A percentile compares a stretch with the other conserved stretches of the same genome.
phyloP scores from a whole-genome alignment of 2,888 invertebrate species.

The Globia sparganii region DNA sequence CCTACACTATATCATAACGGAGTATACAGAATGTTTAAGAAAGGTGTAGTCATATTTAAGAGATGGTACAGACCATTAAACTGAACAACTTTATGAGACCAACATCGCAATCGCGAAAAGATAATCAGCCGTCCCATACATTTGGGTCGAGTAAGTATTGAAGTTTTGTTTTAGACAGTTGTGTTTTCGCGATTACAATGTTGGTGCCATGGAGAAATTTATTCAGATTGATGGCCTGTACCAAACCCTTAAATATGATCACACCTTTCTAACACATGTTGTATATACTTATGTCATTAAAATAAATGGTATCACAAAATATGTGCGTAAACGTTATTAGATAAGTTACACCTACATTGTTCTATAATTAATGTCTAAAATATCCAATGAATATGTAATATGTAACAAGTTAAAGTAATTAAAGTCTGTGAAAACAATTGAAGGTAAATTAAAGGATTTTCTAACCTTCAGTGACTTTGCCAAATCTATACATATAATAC shows the following conservation, averaged over 20 bases:
- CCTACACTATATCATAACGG: too few species aligned
- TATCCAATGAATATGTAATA: constrained; percentile 9
- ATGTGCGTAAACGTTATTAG: not conserved
- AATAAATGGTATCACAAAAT: not conserved
- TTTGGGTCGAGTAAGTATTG: not conserved
- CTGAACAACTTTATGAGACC: too few species aligned
- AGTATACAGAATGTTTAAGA: too few species aligned
- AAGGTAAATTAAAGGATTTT: not conserved
- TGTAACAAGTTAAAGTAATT: constrained; percentile 11
- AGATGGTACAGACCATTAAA: too few species aligned
- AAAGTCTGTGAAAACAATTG: constrained; percentile 21
- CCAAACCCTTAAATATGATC: not conserved
- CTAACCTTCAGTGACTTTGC: constrained; percentile 10
- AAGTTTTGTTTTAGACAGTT: not conserved
- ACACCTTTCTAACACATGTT: not conserved
- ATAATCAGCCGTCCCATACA: not conserved
- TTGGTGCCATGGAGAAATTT: not conserved
- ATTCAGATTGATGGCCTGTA: not conserved
- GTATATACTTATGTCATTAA: not conserved
- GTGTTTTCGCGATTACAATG: not conserved
- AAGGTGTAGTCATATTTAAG: too few species aligned
- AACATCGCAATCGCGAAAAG: too few species aligned
- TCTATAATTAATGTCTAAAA: constrained; percentile 1
- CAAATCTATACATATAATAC: not conserved
- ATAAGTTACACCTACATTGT: not conserved